These are phyloP conservation scores for Cyanoramphus novaezelandiae DNA, from an alignment of 2,113 vertebrate genomes.

Conservation along the genomic window DNA sequence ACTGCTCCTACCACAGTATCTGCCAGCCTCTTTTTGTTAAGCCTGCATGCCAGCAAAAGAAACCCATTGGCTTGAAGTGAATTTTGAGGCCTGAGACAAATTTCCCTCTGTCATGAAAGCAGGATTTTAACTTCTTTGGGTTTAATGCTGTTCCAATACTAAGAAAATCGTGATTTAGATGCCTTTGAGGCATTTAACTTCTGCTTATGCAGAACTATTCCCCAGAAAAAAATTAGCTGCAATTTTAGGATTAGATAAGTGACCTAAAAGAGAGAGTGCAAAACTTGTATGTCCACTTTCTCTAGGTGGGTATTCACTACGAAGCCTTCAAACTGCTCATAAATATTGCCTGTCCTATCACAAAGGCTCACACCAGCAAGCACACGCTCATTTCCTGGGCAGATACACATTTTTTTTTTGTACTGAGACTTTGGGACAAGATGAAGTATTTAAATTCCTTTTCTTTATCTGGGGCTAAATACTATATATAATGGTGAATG, in stretches of 20 bases:
- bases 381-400: neutral
- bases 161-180: neutral
- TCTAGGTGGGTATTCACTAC: neutral
- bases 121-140: neutral
- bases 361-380: neutral
- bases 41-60: neutral
- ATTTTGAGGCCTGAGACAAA: neutral
- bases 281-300: conserved; percentile 7
- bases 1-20: neutral
- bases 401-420: neutral
- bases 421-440: neutral
- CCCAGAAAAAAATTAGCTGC: neutral
- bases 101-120: neutral
- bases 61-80: neutral
- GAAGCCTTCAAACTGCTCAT: neutral
- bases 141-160: neutral
- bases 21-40: neutral
- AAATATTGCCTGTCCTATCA: neutral
- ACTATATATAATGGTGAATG: neutral
- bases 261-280: neutral
- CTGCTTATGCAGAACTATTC: neutral
- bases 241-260: conserved; percentile 37
- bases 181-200: conserved; percentile 14
- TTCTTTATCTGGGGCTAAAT: neutral
- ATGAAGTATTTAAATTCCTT: neutral